Conservation (phyloP, 2,113 vertebrate species). For the Tinamus guttatus region DNA sequence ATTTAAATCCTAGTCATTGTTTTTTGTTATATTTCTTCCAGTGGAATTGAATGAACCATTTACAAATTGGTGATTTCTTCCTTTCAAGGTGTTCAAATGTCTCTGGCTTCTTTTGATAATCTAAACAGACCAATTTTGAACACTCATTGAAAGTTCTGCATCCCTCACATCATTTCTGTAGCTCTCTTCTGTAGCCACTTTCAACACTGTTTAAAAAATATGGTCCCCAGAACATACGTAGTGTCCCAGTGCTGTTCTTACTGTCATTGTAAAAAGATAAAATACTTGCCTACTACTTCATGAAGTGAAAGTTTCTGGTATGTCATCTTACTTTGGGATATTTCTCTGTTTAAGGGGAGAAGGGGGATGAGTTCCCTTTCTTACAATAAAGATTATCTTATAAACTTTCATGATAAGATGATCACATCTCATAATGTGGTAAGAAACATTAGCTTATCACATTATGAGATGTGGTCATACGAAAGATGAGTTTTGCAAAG, state of each 20-base stretch:
- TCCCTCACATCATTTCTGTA: neutral
- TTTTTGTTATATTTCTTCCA: neutral
- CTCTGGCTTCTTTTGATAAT: neutral
- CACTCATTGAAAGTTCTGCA: neutral
- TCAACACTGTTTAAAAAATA: neutral
- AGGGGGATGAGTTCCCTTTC: neutral
- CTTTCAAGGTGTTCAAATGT: neutral
- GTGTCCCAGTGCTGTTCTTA: neutral
- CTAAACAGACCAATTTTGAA: neutral
- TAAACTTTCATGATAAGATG: too few species aligned
- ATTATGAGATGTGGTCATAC: too few species aligned
- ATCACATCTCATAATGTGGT: too few species aligned
- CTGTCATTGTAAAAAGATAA: neutral
- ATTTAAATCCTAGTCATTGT: neutral
- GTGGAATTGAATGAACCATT: neutral
- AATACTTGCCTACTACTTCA: neutral
- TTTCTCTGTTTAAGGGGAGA: neutral
- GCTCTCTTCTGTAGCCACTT: neutral
- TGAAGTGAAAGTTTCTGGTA: neutral
- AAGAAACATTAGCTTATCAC: too few species aligned
- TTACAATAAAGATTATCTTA: too few species aligned
- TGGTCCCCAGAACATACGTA: neutral
- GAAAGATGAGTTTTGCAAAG: neutral
- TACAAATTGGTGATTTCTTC: neutral
- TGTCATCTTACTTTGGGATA: neutral